phyloP scores from a whole-genome alignment of 2,888 invertebrate species.

The Cephus rjabovi region DNA sequence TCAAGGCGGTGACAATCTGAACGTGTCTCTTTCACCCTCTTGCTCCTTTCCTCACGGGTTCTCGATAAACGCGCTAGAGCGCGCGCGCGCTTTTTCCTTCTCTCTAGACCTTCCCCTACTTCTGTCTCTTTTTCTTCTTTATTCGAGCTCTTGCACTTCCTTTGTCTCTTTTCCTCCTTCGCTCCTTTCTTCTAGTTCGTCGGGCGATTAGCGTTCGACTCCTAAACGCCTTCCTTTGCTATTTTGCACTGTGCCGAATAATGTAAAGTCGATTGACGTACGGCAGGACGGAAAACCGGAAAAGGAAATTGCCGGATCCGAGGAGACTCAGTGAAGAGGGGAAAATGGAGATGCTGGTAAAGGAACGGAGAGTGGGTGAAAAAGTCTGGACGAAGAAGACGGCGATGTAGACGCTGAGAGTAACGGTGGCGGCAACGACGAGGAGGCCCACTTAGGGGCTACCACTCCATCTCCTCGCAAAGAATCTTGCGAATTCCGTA shows the following conservation, averaged over 20 bases:
- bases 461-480: neutral
- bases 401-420: constrained; percentile 20
- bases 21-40: neutral
- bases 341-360: neutral
- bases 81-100: neutral
- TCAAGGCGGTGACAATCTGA: constrained; percentile 13
- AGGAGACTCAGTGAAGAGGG: neutral
- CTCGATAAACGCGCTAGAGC: neutral
- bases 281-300: neutral
- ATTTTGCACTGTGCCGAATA: neutral
- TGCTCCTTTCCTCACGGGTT: neutral
- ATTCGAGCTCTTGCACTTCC: neutral
- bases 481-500: neutral
- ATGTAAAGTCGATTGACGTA: neutral
- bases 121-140: neutral
- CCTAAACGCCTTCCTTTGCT: neutral
- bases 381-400: too few species aligned
- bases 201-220: neutral
- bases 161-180: neutral
- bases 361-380: too few species aligned
- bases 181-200: neutral
- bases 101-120: neutral
- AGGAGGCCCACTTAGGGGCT: constrained; percentile 1
- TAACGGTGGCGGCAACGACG: constrained; percentile 13
- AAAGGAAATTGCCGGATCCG: neutral